Conservation (phyloP, 1,140 invertebrate species). For the Triops longicaudatus region DNA sequence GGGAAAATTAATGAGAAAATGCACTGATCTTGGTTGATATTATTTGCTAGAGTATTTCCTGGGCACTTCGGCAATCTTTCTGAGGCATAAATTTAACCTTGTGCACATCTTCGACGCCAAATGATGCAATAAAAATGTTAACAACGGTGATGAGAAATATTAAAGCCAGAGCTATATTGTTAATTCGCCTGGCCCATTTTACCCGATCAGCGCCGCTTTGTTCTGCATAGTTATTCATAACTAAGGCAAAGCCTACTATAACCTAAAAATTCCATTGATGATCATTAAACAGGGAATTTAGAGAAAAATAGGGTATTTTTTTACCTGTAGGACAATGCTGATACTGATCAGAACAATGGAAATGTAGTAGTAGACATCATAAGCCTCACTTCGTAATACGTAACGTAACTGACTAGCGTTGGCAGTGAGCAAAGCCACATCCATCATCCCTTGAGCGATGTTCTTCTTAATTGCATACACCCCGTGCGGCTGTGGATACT, state of each 20-base stretch:
- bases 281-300: background rate
- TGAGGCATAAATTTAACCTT: background rate
- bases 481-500: background rate
- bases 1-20: too few species aligned
- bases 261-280: conserved; percentile 3
- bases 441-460: conserved; percentile 38
- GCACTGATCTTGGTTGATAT: too few species aligned
- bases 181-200: background rate
- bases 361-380: conserved; percentile 31
- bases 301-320: background rate
- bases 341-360: conserved; percentile 36
- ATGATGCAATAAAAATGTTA: conserved; percentile 26
- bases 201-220: background rate
- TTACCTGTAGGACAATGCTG: conserved; percentile 39
- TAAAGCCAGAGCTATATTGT: background rate
- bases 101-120: conserved; percentile 22
- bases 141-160: conserved; percentile 24
- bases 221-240: conserved; percentile 25
- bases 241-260: conserved; percentile 19
- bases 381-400: conserved; percentile 32
- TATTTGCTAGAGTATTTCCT: too few species aligned
- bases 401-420: conserved; percentile 40
- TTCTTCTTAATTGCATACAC: conserved; percentile 39
- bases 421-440: conserved; percentile 36
- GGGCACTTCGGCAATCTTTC: too few species aligned